A percentile compares a stretch with the other conserved stretches of the same genome.
Conservation (phyloP, 1,140 invertebrate genomes). For the Apis florea region DNA sequence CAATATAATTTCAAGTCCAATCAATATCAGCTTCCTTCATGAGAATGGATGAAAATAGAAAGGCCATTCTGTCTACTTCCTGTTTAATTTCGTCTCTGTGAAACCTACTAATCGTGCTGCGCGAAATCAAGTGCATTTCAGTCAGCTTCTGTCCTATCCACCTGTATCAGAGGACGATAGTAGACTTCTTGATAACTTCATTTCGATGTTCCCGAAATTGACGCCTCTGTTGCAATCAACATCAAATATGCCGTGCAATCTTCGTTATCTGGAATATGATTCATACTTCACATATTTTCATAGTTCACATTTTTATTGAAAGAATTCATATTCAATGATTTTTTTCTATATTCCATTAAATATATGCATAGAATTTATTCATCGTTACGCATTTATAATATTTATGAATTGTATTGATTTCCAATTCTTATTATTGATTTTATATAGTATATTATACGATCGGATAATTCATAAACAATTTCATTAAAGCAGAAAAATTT, state of each 20-base stretch:
- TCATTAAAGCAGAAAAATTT: too few relatives aligned
- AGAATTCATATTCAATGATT: too few relatives aligned
- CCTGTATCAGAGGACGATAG: neutral
- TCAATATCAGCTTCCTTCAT: neutral
- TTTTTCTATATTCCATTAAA: too few relatives aligned
- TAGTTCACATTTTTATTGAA: neutral
- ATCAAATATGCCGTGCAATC: neutral
- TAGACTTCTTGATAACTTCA: constrained; percentile 29
- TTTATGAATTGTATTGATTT: too few relatives aligned
- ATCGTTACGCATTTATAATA: too few relatives aligned
- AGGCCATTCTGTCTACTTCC: constrained; percentile 21
- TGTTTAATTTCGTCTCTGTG: constrained; percentile 25
- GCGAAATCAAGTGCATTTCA: neutral
- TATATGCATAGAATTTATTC: too few relatives aligned
- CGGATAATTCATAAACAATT: too few relatives aligned
- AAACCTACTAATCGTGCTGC: neutral
- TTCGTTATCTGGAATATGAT: neutral
- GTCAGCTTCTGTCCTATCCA: constrained; percentile 2
- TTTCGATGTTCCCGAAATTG: constrained; percentile 4
- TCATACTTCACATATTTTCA: too few relatives aligned
- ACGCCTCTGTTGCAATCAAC: neutral
- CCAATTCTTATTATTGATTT: too few relatives aligned
- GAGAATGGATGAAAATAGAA: neutral
- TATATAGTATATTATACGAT: too few relatives aligned
- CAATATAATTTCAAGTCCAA: neutral